Percentiles rank a stretch among this genome's conserved stretches.
Evolutionary conservation across 2,113 vertebrate species (phyloP).

Genomic region (Actinemys pallida): DNA sequence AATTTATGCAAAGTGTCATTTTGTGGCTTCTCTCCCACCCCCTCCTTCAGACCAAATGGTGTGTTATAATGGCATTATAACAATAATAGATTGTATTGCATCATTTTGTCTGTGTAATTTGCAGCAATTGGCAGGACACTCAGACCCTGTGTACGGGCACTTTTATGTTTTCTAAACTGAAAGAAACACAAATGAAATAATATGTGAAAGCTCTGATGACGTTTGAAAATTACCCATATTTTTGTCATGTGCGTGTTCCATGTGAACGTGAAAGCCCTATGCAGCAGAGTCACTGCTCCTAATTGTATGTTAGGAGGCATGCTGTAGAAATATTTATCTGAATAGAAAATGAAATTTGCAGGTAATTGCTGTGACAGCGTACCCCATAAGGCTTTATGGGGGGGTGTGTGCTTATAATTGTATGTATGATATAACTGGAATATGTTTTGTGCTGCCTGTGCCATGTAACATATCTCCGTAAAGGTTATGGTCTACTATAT

Average conservation of each 20-base stretch:
- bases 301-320: background rate
- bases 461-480: no score
- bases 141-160: background rate
- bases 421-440: no score
- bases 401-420: no score
- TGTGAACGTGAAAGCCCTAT: conserved; percentile 35
- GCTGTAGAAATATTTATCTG: background rate
- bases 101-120: background rate
- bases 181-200: background rate
- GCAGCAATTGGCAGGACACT: background rate
- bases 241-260: background rate
- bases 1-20: background rate
- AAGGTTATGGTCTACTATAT: no score
- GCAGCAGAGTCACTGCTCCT: background rate
- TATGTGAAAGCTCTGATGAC: background rate
- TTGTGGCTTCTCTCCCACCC: background rate
- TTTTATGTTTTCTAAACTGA: background rate
- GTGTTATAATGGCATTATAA: background rate
- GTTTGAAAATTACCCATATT: background rate
- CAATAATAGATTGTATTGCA: background rate
- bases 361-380: background rate
- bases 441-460: no score
- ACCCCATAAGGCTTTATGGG: no score
- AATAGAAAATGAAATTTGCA: background rate
- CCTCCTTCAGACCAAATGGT: background rate